Base-by-base conservation (phyloP, 2,113 vertebrate species). In the Chionomys nivalis region DNA sequence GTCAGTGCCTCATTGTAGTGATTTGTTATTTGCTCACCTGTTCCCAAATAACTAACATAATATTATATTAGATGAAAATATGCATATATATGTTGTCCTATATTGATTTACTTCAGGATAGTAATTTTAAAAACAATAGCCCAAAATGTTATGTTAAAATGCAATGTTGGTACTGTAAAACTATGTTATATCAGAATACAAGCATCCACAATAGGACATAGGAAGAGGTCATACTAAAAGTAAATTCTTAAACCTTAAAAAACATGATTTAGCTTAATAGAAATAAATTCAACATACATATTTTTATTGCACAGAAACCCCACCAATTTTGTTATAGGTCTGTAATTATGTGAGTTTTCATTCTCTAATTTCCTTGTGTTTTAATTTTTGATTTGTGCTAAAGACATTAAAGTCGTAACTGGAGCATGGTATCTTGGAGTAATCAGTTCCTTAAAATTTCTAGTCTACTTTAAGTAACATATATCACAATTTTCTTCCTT, bases 71-170 rank as follows among this genome's bases (percentile, higher is more conserved):
- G 21, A 44, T 44, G 21, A 17, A 24, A 82, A 82, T 2, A 42
- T 52, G 21, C 13, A 49, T 33, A 39, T 65, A 68, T 36, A 23
- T 47, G 8, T n/a, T n/a, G 19, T n/a, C 0, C 52, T 36, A 26
- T 96, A 97, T 96, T 95, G 97, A 98, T 97, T 97, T 94, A 91
- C 96, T 97, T 97, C 89, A 96, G 44, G 72, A 39, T 82, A 93
- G 96, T 81, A 91, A 94, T 65, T 94, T 97, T 83, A 97, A 55
- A 91, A 11, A 21, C 61, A 26, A 66, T 31, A 52, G 91, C n/a
- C 11, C 47, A 14, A 0, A 47, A 2, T 68, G 89, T 75, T 91
- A 96, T 95, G 97, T 96, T 97, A 97, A 96, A 96, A 90, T 77
- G 14, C 63, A 97, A 88, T 86, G n/a, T 91, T 52, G 81, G 42